These are phyloP conservation scores for Chiloscyllium punctatum DNA, from an alignment of 2,797 vertebrate genomes.

Conservation along the genomic window DNA sequence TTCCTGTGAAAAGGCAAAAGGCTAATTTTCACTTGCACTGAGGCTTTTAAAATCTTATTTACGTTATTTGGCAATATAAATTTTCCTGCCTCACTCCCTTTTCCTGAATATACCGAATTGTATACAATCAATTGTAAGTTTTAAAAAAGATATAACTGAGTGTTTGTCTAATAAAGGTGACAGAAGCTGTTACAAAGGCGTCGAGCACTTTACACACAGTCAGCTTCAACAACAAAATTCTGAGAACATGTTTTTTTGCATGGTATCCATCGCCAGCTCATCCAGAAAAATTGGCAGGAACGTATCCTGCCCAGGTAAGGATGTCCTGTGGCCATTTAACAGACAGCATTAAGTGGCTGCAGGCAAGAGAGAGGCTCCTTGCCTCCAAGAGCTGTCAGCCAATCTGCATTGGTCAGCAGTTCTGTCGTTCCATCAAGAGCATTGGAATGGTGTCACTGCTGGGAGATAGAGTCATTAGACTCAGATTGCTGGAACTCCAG, in stretches of 20 bases:
- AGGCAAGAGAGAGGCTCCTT: too few species aligned
- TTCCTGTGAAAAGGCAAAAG: neutral
- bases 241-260: neutral
- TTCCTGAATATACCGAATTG: neutral
- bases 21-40: neutral
- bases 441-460: too few species aligned
- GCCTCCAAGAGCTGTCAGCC: too few species aligned
- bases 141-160: neutral
- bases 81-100: neutral
- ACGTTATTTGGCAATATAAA: neutral
- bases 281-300: too few species aligned
- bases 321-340: too few species aligned
- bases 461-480: too few species aligned
- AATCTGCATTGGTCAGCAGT: too few species aligned
- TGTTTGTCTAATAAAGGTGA: neutral
- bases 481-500: too few species aligned
- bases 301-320: too few species aligned
- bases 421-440: too few species aligned
- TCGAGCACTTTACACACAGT: neutral
- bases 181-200: neutral
- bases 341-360: too few species aligned
- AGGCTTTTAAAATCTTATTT: conserved; percentile 7
- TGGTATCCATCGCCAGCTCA: neutral
- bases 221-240: neutral
- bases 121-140: neutral